Conservation (phyloP, 2,797 vertebrate species). For the Nannoperca australis region DNA sequence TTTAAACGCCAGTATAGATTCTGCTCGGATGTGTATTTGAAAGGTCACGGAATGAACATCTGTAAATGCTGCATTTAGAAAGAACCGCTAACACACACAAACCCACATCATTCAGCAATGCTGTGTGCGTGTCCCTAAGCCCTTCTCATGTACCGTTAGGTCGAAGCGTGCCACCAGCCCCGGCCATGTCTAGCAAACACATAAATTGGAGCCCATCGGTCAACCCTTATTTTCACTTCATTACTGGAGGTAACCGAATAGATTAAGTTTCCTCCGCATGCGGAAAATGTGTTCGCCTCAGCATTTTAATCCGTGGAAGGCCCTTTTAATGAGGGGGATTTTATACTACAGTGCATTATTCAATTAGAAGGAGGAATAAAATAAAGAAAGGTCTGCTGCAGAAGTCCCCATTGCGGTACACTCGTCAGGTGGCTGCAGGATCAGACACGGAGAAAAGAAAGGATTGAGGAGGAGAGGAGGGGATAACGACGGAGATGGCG, state of each 20-base stretch:
- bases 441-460: slow-evolving; percentile 4
- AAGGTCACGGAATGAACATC: slow-evolving; percentile 2
- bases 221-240: slow-evolving; percentile 74
- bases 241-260: slow-evolving; percentile 71
- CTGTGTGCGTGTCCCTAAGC: slow-evolving; percentile 25
- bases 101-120: background rate
- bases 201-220: slow-evolving; percentile 55
- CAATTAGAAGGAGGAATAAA: slow-evolving; percentile 74
- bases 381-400: slow-evolving; percentile 58
- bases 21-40: background rate
- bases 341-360: slow-evolving; percentile 78
- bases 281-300: slow-evolving; percentile 76
- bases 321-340: slow-evolving; percentile 75
- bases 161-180: slow-evolving; percentile 1
- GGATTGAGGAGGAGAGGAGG: background rate
- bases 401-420: slow-evolving; percentile 47
- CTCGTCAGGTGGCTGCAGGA: slow-evolving; percentile 63
- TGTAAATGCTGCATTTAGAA: slow-evolving; percentile 17
- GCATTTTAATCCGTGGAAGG: slow-evolving; percentile 72
- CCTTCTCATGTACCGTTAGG: slow-evolving; percentile 23
- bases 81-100: background rate
- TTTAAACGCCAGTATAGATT: slow-evolving; percentile 39
- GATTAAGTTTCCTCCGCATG: slow-evolving; percentile 72
- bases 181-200: slow-evolving; percentile 38
- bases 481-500: background rate